Evolutionary conservation across 2,888 invertebrate species (phyloP), one percentile per base, ranked within the genome.

Genomic region (Alloplasta piceator): DNA sequence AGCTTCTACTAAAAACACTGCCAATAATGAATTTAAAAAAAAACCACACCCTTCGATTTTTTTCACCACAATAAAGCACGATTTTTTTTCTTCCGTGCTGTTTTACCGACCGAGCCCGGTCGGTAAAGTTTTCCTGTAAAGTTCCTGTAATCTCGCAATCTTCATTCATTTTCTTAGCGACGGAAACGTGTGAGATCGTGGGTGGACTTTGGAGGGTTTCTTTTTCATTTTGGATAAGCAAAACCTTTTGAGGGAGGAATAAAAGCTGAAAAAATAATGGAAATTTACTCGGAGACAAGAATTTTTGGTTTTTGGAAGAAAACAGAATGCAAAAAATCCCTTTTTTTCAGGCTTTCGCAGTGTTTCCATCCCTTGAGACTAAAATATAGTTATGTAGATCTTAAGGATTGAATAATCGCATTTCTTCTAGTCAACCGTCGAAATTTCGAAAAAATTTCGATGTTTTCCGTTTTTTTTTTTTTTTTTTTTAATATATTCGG

Each of bases 381-480:
- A 78, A 60, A 66, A 60, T 39, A 66, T 67, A 61, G 43, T 64
- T 14, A 55, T 14, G 12, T 70, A 66, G 48, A 71, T 5, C 66
- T 36, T 70, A 73, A 77, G 48, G 50, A 52, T 52, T 26, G 1
- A 71, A 66, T 77, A 74, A 81, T 77, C 75, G 73, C 68, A 60
- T n/a, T 43, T 67, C 48, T 74, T 81, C 81, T 81, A 78, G 81
- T 81, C 81, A 81, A 78, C 71, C 64, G 43, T 81, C 70, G 61
- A 71, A 66, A 71, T 46, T 26, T 26, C 1, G 1, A 26, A 39
- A 60, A 71, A n/a, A 60, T 66, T 78, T 75, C 74, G 61, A 81
- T 48, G 39, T 46, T 66, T 58, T 52, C 5, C 12, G 4, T 12
- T 64, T 64, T 64, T 64, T 46, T 0, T 48, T 12, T 64, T 64